Evolutionary conservation across 2,888 invertebrate species (phyloP).

Genomic region (Scotopteryx bipunctaria): DNA sequence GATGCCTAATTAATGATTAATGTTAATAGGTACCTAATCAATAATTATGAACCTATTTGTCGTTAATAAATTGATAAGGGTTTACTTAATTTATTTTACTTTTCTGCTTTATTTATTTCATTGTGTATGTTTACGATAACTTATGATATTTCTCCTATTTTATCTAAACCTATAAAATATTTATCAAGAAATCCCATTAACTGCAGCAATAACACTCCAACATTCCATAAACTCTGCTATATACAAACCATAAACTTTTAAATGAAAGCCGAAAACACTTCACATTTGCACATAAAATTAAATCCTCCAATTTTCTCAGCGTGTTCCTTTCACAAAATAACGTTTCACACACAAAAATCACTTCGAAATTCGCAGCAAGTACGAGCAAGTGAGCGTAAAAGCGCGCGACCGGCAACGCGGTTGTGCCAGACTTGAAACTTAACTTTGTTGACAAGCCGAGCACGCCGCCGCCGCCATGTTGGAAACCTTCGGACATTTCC

Average conservation of each 20-base stretch:
- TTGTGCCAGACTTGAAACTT: slow-evolving; percentile 49
- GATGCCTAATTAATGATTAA: too few species aligned
- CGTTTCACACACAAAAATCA: slow-evolving; percentile 48
- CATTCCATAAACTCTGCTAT: slow-evolving; percentile 45
- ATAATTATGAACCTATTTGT: too few species aligned
- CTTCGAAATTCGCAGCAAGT: slow-evolving; percentile 46
- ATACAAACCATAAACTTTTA: slow-evolving; percentile 44
- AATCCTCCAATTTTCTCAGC: slow-evolving; percentile 18
- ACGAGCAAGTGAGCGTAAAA: slow-evolving; percentile 41
- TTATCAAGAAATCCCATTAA: slow-evolving; percentile 47
- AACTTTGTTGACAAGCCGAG: slow-evolving; percentile 78
- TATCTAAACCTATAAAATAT: slow-evolving; percentile 10
- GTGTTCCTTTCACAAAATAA: slow-evolving; percentile 47
- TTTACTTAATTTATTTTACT: slow-evolving; percentile 6
- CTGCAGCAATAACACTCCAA: slow-evolving; percentile 47
- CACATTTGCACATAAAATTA: slow-evolving; percentile 27
- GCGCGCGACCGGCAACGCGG: slow-evolving; percentile 58
- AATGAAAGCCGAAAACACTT: slow-evolving; percentile 35
- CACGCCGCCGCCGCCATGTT: slow-evolving; percentile 71
- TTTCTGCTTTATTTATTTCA: not conserved
- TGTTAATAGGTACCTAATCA: too few species aligned
- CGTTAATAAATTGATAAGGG: too few species aligned
- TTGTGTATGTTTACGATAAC: not conserved
- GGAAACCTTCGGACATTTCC: slow-evolving; percentile 65
- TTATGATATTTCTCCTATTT: not conserved